Percentiles rank a stretch among this genome's conserved stretches.
Conservation (phyloP, 2,113 vertebrate genomes). For the Brachyistius frenatus region DNA sequence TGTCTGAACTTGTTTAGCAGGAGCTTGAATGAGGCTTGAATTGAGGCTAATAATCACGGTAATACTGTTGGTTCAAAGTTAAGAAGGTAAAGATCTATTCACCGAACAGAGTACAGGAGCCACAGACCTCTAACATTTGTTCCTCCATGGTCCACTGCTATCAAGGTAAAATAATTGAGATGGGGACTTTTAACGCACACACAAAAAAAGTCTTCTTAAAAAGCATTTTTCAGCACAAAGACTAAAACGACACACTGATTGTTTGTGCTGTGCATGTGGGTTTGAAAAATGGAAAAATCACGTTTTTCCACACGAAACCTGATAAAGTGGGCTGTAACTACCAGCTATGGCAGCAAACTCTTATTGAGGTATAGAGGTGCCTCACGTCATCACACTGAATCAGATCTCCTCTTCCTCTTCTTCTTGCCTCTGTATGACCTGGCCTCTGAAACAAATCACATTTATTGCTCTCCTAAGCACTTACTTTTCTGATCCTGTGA, state of each 20-base stretch:
- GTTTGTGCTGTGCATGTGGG: neutral
- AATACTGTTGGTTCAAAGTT: no score
- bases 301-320: constrained; percentile 1
- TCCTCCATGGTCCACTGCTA: neutral
- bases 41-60: no score
- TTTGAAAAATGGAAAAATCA: neutral
- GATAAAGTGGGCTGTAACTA: neutral
- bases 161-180: neutral
- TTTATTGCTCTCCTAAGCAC: constrained; percentile 35
- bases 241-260: constrained; percentile 3
- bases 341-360: neutral
- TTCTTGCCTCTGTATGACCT: neutral
- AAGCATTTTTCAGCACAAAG: neutral
- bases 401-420: constrained; percentile 18
- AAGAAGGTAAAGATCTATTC: no score
- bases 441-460: constrained; percentile 13
- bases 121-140: neutral
- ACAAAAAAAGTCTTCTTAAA: neutral
- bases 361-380: neutral
- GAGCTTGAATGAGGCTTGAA: no score
- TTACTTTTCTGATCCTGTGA: neutral
- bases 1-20: no score
- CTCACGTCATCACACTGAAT: constrained; percentile 22
- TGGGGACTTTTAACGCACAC: neutral
- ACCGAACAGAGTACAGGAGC: neutral